These are phyloP conservation scores for Pipra filicauda DNA, from an alignment of 2,113 vertebrate genomes.

Conservation along the genomic window DNA sequence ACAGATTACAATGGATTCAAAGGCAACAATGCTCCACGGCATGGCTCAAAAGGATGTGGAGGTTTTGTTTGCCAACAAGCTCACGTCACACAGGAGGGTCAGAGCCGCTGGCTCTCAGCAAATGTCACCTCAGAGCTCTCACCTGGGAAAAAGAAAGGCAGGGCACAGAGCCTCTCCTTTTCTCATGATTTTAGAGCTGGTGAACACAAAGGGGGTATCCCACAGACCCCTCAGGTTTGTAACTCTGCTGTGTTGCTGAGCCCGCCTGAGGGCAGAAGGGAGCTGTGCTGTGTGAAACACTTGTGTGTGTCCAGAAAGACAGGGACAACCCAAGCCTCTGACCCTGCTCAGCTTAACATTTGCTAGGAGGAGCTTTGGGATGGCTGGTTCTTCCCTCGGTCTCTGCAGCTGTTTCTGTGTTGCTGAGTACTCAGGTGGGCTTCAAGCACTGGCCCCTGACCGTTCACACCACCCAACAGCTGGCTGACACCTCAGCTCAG, in stretches of 20 bases:
- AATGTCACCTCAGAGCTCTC: neutral
- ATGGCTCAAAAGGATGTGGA: neutral
- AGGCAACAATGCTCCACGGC: neutral
- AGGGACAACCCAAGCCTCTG: neutral
- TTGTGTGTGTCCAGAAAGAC: neutral
- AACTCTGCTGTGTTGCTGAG: neutral
- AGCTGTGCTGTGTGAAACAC: neutral
- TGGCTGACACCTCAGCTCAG: neutral
- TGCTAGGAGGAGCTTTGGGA: neutral
- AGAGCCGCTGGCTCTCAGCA: rapidly evolving
- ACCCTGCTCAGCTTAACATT: neutral
- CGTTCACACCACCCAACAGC: rapidly evolving
- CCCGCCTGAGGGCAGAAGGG: neutral
- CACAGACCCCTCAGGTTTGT: neutral
- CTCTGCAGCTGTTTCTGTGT: neutral
- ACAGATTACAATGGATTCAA: constrained; percentile 23
- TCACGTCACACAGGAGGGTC: neutral
- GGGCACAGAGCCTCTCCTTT: neutral
- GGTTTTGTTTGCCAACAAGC: neutral
- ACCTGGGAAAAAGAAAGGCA: neutral
- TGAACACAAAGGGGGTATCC: neutral
- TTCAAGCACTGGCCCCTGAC: neutral
- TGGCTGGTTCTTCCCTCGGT: neutral
- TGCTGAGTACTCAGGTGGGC: neutral
- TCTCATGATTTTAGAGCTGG: neutral